Evolutionary conservation across 2,113 vertebrate species (phyloP), one percentile per base, ranked within the genome.

Genomic region (Elephas maximus): DNA sequence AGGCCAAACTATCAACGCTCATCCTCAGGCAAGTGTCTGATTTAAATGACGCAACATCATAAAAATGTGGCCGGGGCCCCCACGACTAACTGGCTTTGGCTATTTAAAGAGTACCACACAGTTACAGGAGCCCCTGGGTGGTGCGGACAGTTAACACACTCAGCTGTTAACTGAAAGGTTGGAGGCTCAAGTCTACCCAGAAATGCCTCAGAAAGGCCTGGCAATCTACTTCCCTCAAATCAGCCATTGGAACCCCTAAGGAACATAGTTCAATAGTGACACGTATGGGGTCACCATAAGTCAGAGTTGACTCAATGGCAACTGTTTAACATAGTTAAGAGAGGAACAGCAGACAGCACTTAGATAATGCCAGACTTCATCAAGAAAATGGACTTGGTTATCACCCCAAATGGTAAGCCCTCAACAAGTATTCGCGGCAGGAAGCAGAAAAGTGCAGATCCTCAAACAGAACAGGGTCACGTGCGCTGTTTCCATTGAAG

Each of bases 21-120:
- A 45, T 44, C 41, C 17, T 44, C 23, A 26, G 76, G 76, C 76
- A 78, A 48, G 41, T 44, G 14, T 48, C 37, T 93, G 24, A 89
- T 91, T 85, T 71, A 48, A 95, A 69, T 17, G 26, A 93, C 91
- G 82, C 23, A 83, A 30, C 67, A 57, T 57, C 53, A 91, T 7
- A 45, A 94, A 90, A 92, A 74, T 37, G 62, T 33, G 67, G 80
- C 28, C 45, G 18, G 33, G 30, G 5, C 21, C 20, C 17, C 3
- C 44, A 23, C 0, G 12, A 9, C 41, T 63, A 14, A 9, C 41
- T 63, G 71, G 74, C 6, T 57, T 81, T 82, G 65, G 28, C 65
- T 76, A 33, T 51, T 81, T 92, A n/a, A 88, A 69, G 10, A 77
- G 74, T 10, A 26, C 7, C 26, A 33, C 30, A 69, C 9, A 71